These are phyloP conservation scores for Geococcyx californianus DNA, from an alignment of 2,113 vertebrate genomes.

Conservation along the genomic window DNA sequence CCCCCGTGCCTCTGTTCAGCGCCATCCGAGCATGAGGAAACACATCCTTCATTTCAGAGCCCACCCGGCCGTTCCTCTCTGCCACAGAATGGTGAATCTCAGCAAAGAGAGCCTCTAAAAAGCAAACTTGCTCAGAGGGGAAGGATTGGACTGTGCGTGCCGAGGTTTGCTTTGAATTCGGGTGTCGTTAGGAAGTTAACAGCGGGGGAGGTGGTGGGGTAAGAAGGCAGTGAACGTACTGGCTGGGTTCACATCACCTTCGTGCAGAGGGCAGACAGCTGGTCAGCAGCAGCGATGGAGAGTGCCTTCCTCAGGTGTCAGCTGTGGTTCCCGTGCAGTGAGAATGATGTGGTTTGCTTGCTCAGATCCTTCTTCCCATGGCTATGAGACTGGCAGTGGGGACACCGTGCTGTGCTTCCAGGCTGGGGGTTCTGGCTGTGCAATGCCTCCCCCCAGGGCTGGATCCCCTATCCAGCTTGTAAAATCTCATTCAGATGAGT, in stretches of 20 bases:
- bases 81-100: rapidly evolving
- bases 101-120: background rate
- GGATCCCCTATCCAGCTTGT: background rate
- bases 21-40: background rate
- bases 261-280: rapidly evolving
- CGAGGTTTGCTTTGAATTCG: background rate
- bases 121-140: background rate
- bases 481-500: background rate
- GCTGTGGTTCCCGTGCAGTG: background rate
- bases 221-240: rapidly evolving
- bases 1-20: background rate
- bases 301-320: background rate
- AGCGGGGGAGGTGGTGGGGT: rapidly evolving
- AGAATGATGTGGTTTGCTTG: background rate
- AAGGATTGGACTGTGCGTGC: background rate
- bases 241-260: background rate
- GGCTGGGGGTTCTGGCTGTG: background rate
- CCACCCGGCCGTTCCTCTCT: background rate
- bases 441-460: background rate
- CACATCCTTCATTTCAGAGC: background rate
- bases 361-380: background rate
- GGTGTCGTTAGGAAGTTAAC: background rate
- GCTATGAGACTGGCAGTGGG: rapidly evolving
- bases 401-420: rapidly evolving
- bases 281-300: background rate